Conservation (phyloP, 1,140 invertebrate species). For the Lerema accius region DNA sequence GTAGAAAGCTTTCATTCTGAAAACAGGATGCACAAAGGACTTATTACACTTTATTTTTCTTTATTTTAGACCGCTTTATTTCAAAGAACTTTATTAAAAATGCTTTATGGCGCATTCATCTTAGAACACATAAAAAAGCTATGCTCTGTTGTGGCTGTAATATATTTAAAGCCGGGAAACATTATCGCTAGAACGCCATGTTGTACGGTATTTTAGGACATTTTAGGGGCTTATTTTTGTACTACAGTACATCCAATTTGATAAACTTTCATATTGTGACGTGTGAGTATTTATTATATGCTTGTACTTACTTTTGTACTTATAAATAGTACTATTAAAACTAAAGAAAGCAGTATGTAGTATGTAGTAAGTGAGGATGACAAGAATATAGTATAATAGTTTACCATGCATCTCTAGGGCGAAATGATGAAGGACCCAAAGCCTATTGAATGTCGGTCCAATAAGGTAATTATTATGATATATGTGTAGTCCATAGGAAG, state of each 20-base stretch:
- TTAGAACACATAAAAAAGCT: conserved; percentile 10
- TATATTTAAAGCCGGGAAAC: conserved; percentile 16
- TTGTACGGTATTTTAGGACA: not conserved
- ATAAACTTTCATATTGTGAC: too few relatives aligned
- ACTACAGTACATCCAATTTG: not conserved
- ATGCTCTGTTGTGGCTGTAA: conserved; percentile 11
- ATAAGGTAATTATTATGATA: too few relatives aligned
- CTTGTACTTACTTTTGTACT: too few relatives aligned
- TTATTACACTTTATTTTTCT: not conserved
- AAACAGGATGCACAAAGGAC: conserved; percentile 27
- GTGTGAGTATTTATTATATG: too few relatives aligned
- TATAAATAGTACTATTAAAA: too few relatives aligned
- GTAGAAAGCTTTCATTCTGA: conserved; percentile 8
- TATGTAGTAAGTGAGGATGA: too few relatives aligned
- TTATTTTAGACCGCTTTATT: conserved; percentile 22
- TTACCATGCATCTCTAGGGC: too few relatives aligned
- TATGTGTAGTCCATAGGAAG: too few relatives aligned
- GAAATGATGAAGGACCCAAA: too few relatives aligned
- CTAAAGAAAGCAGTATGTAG: too few relatives aligned
- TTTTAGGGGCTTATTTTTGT: not conserved
- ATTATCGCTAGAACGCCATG: not conserved
- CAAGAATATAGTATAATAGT: too few relatives aligned
- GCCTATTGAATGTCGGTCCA: too few relatives aligned
- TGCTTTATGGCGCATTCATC: conserved; percentile 15
- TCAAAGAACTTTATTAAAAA: conserved; percentile 25